Base-by-base conservation (phyloP, 1,140 invertebrate species). In the Zaprionus ornatus region DNA sequence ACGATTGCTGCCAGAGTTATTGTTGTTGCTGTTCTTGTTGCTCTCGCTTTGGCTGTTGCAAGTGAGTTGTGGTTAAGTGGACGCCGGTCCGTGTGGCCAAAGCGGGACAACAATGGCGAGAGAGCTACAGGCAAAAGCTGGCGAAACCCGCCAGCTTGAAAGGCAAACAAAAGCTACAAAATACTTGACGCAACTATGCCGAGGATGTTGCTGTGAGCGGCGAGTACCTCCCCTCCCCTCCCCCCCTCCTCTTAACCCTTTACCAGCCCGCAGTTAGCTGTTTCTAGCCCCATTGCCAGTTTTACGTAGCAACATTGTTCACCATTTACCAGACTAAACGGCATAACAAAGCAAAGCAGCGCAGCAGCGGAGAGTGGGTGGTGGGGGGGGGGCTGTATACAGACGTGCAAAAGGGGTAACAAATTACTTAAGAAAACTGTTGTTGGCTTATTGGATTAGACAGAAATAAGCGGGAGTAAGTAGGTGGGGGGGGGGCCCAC, bases 361-460 rank as follows among this genome's bases (percentile, higher is more conserved):
- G 21, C 1, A n/a, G 21, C 37, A 13, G 67, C n/a, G 21, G 42
- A 17, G 6, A 21, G 27, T 29, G 27, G 19, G 40, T 3, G 35
- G 37, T 21, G n/a, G 9, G 9, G 4, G 12, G 45, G 25, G 35
- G 13, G 12, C 12, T 40, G 48, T 15, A 71, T 57, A 60, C n/a
- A 37, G 37, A 50, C 69, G 52, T 74, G 54, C 42, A 67, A 72
- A 75, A 74, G 74, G 84, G 80, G 71, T 68, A 82, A 75, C 81
- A 90, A 90, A 90, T 90, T 90, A 90, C 85, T 90, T 90, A 77
- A 85, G 86, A 82, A 90, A 90, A 90, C 86, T 84, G 85, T 90
- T 84, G 77, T 77, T 88, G 85, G 81, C 85, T 90, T 90, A 88
- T 88, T 88, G 85, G 85, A 88, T 88, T 88, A 82, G 84, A 73